A percentile compares a stretch with the other conserved stretches of the same genome.
phyloP scores from a whole-genome alignment of 2,888 invertebrate genomes.

The Pseudanteris insignis region DNA sequence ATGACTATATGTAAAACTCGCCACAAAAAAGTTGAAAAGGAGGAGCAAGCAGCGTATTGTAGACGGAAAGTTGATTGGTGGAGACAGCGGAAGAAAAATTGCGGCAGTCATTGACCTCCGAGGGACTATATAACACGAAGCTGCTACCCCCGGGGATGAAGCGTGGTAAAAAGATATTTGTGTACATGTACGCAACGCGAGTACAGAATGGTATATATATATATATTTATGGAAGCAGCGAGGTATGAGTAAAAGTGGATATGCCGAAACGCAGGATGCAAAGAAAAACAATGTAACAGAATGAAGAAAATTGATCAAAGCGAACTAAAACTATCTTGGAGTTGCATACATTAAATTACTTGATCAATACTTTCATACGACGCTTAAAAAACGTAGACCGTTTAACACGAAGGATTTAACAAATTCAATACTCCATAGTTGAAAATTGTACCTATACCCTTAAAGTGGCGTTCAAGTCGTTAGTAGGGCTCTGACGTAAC shows the following conservation, averaged over 20 bases:
- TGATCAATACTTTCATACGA: no score
- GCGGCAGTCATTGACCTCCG: constrained; percentile 72
- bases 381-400: no score
- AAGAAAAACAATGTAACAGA: constrained; percentile 41
- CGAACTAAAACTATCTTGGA: constrained; percentile 9
- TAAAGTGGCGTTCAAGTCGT: no score
- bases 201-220: constrained; percentile 39
- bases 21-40: no score
- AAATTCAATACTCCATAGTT: no score
- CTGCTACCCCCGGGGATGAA: constrained; percentile 53
- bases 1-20: no score
- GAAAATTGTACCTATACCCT: no score
- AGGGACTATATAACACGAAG: constrained; percentile 70
- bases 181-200: constrained; percentile 34
- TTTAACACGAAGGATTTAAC: no score
- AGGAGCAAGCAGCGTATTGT: constrained; percentile 53
- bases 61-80: constrained; percentile 67
- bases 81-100: constrained; percentile 72
- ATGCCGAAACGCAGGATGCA: constrained; percentile 37
- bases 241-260: constrained; percentile 51
- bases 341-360: no score
- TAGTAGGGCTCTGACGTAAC: no score
- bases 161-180: constrained; percentile 47
- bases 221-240: constrained; percentile 45
- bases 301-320: constrained; percentile 23